Conservation (phyloP, 2,797 vertebrate species). For the Sebastolobus alascanus region DNA sequence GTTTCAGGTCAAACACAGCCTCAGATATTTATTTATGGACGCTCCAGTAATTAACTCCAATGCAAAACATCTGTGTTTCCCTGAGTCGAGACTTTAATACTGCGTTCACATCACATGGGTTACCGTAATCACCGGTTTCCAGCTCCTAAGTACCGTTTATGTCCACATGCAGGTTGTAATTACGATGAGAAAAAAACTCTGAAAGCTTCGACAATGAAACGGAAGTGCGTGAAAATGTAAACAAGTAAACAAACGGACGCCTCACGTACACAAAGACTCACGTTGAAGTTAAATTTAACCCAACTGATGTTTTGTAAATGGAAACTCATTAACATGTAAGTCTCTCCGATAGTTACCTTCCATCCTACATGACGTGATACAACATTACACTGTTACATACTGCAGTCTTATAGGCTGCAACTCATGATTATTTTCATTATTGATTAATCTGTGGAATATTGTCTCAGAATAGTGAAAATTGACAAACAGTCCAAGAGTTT, state of each 20-base stretch:
- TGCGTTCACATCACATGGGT: background rate
- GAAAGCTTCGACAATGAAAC: background rate
- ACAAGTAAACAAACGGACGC: background rate
- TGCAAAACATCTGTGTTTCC: constrained; percentile 5
- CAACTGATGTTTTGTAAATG: background rate
- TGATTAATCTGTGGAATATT: background rate
- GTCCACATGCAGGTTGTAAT: background rate
- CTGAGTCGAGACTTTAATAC: background rate
- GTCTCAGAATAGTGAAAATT: background rate
- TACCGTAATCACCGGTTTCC: background rate
- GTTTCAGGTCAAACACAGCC: background rate
- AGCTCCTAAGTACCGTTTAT: background rate
- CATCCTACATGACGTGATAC: too few species aligned
- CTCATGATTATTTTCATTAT: background rate
- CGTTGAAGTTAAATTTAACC: background rate
- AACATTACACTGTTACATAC: background rate
- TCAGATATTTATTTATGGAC: background rate
- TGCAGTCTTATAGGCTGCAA: too few species aligned
- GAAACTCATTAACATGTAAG: background rate
- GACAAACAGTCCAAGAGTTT: background rate
- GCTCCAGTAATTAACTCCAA: background rate
- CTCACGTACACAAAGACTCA: background rate
- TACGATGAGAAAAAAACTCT: background rate
- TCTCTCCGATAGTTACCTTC: background rate
- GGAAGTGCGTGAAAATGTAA: background rate